phyloP scores from a whole-genome alignment of 2,888 invertebrate species.

The Platycnemis pennipes region DNA sequence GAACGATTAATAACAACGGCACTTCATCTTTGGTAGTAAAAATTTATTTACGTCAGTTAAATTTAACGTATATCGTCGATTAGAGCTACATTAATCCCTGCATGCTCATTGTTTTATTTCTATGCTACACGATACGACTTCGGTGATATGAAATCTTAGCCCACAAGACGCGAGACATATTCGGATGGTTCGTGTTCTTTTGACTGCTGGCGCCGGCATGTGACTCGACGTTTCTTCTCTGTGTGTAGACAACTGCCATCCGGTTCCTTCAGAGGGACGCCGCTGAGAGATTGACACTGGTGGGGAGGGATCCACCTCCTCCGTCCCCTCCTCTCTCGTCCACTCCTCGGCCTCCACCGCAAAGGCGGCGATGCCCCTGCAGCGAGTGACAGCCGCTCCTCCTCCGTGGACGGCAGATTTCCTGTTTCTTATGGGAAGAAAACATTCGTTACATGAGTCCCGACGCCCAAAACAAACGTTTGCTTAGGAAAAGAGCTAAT shows the following conservation, averaged over 20 bases:
- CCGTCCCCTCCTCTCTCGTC: neutral
- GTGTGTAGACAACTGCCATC: slow-evolving; percentile 8
- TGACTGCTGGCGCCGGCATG: slow-evolving; percentile 10
- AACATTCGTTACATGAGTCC: slow-evolving; percentile 47
- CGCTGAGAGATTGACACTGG: neutral
- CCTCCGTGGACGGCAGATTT: slow-evolving; percentile 14
- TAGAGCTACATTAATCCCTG: too few relatives aligned
- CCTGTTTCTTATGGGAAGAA: slow-evolving; percentile 34
- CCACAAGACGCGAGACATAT: neutral
- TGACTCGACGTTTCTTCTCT: neutral
- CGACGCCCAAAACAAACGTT: neutral
- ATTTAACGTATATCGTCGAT: too few relatives aligned
- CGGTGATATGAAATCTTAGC: neutral
- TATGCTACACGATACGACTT: too few relatives aligned
- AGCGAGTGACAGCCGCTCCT: neutral
- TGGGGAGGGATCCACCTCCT: neutral
- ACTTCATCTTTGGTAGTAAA: too few relatives aligned
- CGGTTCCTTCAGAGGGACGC: slow-evolving; percentile 11
- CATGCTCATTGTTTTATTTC: too few relatives aligned
- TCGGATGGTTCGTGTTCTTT: neutral
- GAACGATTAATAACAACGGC: too few relatives aligned
- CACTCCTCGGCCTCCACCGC: neutral
- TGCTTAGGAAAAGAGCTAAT: slow-evolving; percentile 33
- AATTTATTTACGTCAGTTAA: too few relatives aligned
- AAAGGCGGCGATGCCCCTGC: neutral